phyloP scores from a whole-genome alignment of 2,888 invertebrate species.

The Agrochola litura region DNA sequence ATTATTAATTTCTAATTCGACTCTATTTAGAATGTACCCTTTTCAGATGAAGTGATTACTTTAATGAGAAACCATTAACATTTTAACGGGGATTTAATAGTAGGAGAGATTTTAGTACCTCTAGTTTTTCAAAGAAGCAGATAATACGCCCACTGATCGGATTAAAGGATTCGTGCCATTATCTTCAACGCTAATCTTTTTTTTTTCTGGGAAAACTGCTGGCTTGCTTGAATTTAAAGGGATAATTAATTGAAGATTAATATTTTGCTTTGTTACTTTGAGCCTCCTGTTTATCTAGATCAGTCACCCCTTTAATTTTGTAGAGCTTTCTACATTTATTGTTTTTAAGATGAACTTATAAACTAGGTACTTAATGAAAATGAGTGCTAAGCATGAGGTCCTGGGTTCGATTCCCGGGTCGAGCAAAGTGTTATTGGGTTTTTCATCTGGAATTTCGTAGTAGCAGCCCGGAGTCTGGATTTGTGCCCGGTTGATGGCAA shows the following conservation, averaged over 20 bases:
- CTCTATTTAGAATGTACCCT: constrained; percentile 49
- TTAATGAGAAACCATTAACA: constrained; percentile 47
- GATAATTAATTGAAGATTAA: constrained; percentile 31
- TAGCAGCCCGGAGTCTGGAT: too few relatives aligned
- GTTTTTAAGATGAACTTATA: not conserved
- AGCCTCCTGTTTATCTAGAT: not conserved
- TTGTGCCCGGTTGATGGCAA: too few relatives aligned
- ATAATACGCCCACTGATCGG: constrained; percentile 30
- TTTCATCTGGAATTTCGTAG: too few relatives aligned
- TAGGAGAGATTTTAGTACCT: constrained; percentile 1
- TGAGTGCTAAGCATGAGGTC: not conserved
- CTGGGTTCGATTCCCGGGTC: too few relatives aligned
- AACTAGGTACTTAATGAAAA: not conserved
- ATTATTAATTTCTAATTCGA: constrained; percentile 50
- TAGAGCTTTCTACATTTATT: not conserved
- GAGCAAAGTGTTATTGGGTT: too few relatives aligned
- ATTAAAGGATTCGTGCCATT: constrained; percentile 36
- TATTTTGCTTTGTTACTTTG: constrained; percentile 24
- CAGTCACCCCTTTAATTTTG: not conserved
- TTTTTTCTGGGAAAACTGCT: not conserved
- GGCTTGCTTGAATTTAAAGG: constrained; percentile 6
- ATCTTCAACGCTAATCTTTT: constrained; percentile 16
- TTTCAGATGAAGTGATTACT: constrained; percentile 45
- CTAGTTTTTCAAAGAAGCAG: constrained; percentile 26
- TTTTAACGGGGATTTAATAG: constrained; percentile 40